These are phyloP conservation scores for Rousettus madagascariensis DNA, from an alignment of 2,797 vertebrate species.

Conservation along the genomic window DNA sequence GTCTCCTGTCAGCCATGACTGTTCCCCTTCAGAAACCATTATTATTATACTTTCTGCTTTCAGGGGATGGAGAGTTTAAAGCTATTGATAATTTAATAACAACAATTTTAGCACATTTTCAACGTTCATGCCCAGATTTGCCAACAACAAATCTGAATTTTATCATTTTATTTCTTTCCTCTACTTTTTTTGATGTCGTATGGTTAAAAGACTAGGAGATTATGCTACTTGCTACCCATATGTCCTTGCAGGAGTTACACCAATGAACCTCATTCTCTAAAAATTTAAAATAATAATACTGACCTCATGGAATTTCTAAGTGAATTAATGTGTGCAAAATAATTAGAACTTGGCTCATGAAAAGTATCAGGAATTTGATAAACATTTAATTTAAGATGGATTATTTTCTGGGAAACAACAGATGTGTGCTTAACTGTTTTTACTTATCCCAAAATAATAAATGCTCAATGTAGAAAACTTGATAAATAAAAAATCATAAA, in stretches of 20 bases:
- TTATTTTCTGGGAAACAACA: constrained; percentile 36
- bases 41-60: constrained; percentile 47
- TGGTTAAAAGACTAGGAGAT: constrained; percentile 1
- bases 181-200: constrained; percentile 1
- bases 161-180: constrained; percentile 36
- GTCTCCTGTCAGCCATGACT: constrained; percentile 58
- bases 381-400: constrained; percentile 11
- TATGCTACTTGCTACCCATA: not conserved
- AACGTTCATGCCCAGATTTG: constrained; percentile 55
- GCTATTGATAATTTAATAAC: not conserved
- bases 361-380: constrained; percentile 45
- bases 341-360: constrained; percentile 44
- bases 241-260: not conserved
- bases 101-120: constrained; percentile 38
- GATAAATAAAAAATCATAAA: constrained; percentile 13
- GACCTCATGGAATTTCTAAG: not conserved
- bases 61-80: constrained; percentile 38
- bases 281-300: constrained; percentile 45
- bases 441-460: constrained; percentile 13
- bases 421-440: not conserved
- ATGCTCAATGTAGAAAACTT: not conserved
- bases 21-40: constrained; percentile 39
- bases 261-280: constrained; percentile 17
- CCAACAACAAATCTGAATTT: constrained; percentile 47
- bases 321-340: constrained; percentile 40